Base-by-base conservation (phyloP, 53 echinoderm and acorn worm genomes). In the Patiria pectinifera region DNA sequence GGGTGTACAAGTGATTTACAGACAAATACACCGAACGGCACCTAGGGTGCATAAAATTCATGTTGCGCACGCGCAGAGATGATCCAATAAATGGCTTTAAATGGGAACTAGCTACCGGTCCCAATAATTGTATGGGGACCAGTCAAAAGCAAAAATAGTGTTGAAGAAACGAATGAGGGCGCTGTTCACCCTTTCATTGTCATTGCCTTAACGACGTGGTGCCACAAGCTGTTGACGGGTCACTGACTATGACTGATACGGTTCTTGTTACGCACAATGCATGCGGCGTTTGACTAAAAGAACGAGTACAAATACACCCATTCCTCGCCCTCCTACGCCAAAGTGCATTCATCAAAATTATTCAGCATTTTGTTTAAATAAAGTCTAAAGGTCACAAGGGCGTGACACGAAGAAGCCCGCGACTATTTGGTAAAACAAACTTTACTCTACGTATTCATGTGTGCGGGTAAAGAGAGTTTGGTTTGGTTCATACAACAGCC, bases 341-440 rank as follows among this genome's bases (percentile, higher is more conserved):
- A 24, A 74, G 23, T 74, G 74, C 70, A 70, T 4, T 70, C 21
- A 18, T 21, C 35, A 35, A 35, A 35, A 35, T 35, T 70, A 16
- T 70, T 16, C 21, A 18, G 35, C 10, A 1, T 18, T 69, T 9
- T 69, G 44, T 43, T 85, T 84, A 62, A 63, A 85, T 60, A 85
- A 69, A 45, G 85, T 44, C 18, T 85, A 69, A 69, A 85, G 85
- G 85, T 85, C 69, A 85, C 6, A 2, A 1, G 70, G 21, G 21
- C 43, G 70, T 66, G 53, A 53, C 53, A 53, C 11, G 62, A 66
- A 5, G 23, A 63, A 22, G 83, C 21, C 85, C 16, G 69, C 85
- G 85, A 19, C 85, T 63, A 7, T 85, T 62, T 83, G 25, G 23
- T 60, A 60, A 26, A 85, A 2, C 18, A 24, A 16, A 25, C 21